phyloP scores from a whole-genome alignment of 2,888 invertebrate genomes.

The Mallateleia sp. region DNA sequence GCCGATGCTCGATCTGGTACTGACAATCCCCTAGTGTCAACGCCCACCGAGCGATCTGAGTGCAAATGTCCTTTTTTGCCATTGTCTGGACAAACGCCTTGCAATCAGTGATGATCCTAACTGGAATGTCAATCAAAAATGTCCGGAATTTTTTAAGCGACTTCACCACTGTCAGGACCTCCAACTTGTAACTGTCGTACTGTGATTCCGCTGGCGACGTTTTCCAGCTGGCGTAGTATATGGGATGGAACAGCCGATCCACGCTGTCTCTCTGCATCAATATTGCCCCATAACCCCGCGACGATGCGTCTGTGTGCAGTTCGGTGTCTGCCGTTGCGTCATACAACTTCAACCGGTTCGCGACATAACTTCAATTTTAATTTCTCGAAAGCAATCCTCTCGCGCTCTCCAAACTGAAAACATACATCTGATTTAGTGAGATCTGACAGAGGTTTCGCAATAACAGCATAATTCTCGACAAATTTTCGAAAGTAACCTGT shows the following conservation, averaged over 20 bases:
- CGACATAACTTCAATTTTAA: too few species aligned
- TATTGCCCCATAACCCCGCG: slow-evolving; percentile 27
- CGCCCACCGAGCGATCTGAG: slow-evolving; percentile 22
- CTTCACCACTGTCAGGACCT: slow-evolving; percentile 34
- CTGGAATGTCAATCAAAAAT: slow-evolving; percentile 19
- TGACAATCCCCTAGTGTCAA: slow-evolving; percentile 41
- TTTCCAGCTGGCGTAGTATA: slow-evolving; percentile 46
- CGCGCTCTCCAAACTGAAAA: slow-evolving; percentile 10
- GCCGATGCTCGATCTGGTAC: slow-evolving; percentile 43
- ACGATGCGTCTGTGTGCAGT: background rate
- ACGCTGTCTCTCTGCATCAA: slow-evolving; percentile 32
- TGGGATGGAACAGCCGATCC: slow-evolving; percentile 50
- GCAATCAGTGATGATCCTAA: slow-evolving; percentile 19
- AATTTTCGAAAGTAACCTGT: slow-evolving; percentile 48
- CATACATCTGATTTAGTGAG: slow-evolving; percentile 15
- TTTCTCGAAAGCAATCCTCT: too few species aligned
- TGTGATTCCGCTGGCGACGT: background rate
- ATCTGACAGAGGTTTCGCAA: slow-evolving; percentile 56
- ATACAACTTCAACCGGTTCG: slow-evolving; percentile 72
- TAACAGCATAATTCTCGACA: slow-evolving; percentile 33
- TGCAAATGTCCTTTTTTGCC: slow-evolving; percentile 40
- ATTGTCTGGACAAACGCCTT: slow-evolving; percentile 47
- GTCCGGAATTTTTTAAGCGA: slow-evolving; percentile 30
- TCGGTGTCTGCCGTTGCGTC: slow-evolving; percentile 30
- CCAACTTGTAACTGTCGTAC: background rate